Evolutionary conservation across 2,797 vertebrate species (phyloP).

Genomic region (Danio kyathit): DNA sequence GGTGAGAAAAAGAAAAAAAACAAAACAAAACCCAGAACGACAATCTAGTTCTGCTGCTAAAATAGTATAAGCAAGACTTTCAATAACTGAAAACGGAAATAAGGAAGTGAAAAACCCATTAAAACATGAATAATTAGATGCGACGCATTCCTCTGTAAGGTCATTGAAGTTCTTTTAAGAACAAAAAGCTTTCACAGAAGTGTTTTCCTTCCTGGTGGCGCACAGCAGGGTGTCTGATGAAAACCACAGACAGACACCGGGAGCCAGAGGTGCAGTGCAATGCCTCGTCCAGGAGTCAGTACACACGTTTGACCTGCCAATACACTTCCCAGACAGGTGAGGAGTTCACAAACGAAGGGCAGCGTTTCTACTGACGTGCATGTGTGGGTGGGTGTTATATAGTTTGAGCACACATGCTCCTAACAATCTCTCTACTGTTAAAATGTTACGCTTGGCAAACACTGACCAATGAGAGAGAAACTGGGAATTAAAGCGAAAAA

Average conservation of each 20-base stretch:
- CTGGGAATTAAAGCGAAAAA: constrained; percentile 52
- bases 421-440: constrained; percentile 75
- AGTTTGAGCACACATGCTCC: constrained; percentile 64
- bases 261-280: constrained; percentile 16
- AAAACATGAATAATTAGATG: constrained; percentile 14
- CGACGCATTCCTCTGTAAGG: constrained; percentile 14
- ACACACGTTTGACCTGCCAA: constrained; percentile 42
- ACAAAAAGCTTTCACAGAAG: constrained; percentile 28
- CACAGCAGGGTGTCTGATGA: neutral
- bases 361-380: constrained; percentile 51
- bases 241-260: neutral
- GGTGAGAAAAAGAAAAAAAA: constrained; percentile 28
- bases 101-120: constrained; percentile 20
- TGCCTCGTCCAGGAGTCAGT: constrained; percentile 44
- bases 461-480: constrained; percentile 69
- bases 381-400: constrained; percentile 28
- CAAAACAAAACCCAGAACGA: constrained; percentile 6
- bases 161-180: constrained; percentile 4
- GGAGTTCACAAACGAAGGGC: constrained; percentile 52
- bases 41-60: neutral
- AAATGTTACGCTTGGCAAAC: constrained; percentile 77
- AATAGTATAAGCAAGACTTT: constrained; percentile 20
- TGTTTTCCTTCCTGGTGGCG: neutral
- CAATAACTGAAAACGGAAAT: constrained; percentile 20
- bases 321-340: constrained; percentile 65